Percentiles rank a stretch among this genome's conserved stretches.
Evolutionary conservation across 2,797 vertebrate genomes (phyloP).

Genomic region (Loriculus beryllinus): DNA sequence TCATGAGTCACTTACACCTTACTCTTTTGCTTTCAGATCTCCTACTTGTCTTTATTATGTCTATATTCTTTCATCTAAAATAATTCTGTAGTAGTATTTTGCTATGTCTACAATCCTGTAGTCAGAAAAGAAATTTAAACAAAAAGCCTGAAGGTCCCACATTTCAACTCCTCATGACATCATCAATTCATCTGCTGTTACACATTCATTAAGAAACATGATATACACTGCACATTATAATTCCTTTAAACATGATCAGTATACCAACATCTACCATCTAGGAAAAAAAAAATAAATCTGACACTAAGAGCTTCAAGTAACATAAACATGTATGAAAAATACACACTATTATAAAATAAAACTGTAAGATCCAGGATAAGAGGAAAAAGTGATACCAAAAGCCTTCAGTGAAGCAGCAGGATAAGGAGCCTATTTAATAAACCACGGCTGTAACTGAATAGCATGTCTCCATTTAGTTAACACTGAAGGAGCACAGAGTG

Average conservation of each 20-base stretch:
- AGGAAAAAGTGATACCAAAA: neutral
- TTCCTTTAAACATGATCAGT: neutral
- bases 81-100: neutral
- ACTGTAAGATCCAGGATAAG: neutral
- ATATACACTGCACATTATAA: neutral
- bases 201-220: neutral
- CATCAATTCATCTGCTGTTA: neutral
- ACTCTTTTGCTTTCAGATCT: neutral
- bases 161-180: neutral
- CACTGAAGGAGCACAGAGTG: neutral
- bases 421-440: neutral
- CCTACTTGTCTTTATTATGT: neutral
- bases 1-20: neutral
- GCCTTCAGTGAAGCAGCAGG: neutral
- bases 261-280: neutral
- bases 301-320: neutral
- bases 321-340: neutral
- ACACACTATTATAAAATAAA: neutral
- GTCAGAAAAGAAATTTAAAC: neutral
- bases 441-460: neutral
- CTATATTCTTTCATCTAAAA: neutral
- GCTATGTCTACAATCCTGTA: neutral
- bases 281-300: neutral
- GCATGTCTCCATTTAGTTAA: neutral
- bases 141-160: neutral